Evolutionary conservation across 2,797 vertebrate genomes (phyloP).

Genomic region (Enteromius anoplus): DNA sequence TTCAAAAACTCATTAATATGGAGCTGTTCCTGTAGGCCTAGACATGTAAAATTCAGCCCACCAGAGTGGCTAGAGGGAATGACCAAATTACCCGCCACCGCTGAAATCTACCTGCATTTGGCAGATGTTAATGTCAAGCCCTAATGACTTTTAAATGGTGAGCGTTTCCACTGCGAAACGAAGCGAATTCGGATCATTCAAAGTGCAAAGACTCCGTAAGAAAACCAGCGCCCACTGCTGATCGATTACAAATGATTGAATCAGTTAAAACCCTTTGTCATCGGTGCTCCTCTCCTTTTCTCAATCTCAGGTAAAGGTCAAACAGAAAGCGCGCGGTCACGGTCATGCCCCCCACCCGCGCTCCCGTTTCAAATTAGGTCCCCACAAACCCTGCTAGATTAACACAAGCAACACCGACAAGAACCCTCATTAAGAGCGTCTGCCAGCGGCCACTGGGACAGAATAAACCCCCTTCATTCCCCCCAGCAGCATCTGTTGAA

Average conservation of each 20-base stretch:
- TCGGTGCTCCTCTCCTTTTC: background rate
- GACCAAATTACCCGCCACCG: background rate
- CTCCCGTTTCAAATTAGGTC: constrained; percentile 26
- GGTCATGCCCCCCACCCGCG: constrained; percentile 6
- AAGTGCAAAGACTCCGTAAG: constrained; percentile 13
- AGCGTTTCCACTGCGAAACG: constrained; percentile 15
- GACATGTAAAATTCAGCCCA: background rate
- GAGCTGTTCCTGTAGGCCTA: background rate
- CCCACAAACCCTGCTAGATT: constrained; percentile 30
- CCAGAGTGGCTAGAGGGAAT: background rate
- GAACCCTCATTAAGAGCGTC: constrained; percentile 55
- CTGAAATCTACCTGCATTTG: background rate
- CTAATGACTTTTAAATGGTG: background rate
- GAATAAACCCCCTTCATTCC: constrained; percentile 39
- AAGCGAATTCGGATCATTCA: background rate
- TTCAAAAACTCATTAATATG: background rate
- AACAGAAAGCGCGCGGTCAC: constrained; percentile 33
- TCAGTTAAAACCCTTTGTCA: background rate
- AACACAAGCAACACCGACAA: constrained; percentile 50
- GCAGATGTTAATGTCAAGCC: background rate
- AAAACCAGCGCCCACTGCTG: constrained; percentile 23
- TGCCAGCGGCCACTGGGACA: constrained; percentile 56
- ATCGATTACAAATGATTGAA: constrained; percentile 3
- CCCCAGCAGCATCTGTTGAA: constrained; percentile 67
- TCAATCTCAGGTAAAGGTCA: constrained; percentile 45